Percentiles rank a stretch among this genome's conserved stretches.
phyloP scores from a whole-genome alignment of 2,888 invertebrate genomes.

The Cephus spinipes region DNA sequence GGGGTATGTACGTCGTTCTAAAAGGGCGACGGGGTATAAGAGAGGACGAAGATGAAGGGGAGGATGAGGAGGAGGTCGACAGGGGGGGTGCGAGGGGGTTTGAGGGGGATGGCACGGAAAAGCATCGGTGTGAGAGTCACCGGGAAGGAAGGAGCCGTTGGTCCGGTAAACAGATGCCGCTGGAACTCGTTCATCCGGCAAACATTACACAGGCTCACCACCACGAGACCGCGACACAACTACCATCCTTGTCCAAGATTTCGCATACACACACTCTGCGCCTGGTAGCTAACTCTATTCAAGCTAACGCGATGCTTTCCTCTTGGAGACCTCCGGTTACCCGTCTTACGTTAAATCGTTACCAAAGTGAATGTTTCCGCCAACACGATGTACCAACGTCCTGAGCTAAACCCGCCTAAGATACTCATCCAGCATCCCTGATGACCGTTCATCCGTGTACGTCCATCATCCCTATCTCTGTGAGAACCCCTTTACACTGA shows the following conservation, averaged over 20 bases:
- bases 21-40: neutral
- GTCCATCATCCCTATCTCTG: neutral
- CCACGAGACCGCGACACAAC: constrained; percentile 34
- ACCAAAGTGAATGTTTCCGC: constrained; percentile 43
- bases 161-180: constrained; percentile 57
- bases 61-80: constrained; percentile 12
- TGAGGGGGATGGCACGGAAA: neutral
- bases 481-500: neutral
- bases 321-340: constrained; percentile 40
- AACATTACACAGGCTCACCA: constrained; percentile 54
- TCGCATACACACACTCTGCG: constrained; percentile 26
- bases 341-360: constrained; percentile 41
- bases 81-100: constrained; percentile 1
- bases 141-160: constrained; percentile 43
- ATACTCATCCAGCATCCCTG: neutral
- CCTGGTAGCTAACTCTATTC: constrained; percentile 43
- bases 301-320: constrained; percentile 31
- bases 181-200: constrained; percentile 53
- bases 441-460: neutral
- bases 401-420: neutral
- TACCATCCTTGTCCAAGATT: constrained; percentile 42
- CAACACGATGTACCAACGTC: neutral
- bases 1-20: neutral
- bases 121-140: constrained; percentile 23
- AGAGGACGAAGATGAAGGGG: constrained; percentile 14